phyloP scores from a whole-genome alignment of 2,113 vertebrate species.

The Hirundichthys speculiger region DNA sequence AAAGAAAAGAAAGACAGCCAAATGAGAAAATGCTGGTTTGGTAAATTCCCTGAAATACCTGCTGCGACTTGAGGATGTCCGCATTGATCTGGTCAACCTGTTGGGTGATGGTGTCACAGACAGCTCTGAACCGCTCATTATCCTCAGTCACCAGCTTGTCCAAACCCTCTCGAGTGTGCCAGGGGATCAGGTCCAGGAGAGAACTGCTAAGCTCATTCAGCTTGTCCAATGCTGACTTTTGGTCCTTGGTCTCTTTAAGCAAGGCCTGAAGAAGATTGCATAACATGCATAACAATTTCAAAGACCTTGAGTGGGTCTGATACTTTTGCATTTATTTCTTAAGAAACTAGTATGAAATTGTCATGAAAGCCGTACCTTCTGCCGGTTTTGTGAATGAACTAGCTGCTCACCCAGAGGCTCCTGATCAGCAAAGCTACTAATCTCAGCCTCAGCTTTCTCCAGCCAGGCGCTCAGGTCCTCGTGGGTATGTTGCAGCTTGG shows the following conservation, averaged over 20 bases:
- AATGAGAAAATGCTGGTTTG: neutral
- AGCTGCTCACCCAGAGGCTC: slow-evolving; percentile 83
- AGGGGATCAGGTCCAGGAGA: slow-evolving; percentile 93
- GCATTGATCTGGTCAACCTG: slow-evolving; percentile 92
- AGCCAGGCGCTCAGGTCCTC: slow-evolving; percentile 89
- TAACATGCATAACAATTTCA: neutral
- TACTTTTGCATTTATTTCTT: neutral
- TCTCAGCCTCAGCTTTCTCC: slow-evolving; percentile 84
- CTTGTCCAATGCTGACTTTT: slow-evolving; percentile 85
- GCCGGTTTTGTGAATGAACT: slow-evolving; percentile 83
- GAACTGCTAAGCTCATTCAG: slow-evolving; percentile 91
- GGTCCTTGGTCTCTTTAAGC: slow-evolving; percentile 85
- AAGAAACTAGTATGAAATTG: neutral
- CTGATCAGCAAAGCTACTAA: slow-evolving; percentile 81
- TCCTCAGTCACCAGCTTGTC: slow-evolving; percentile 91
- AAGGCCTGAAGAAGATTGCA: slow-evolving; percentile 79
- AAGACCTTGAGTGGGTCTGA: neutral
- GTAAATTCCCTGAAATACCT: slow-evolving; percentile 80
- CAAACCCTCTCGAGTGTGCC: slow-evolving; percentile 92
- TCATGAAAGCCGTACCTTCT: slow-evolving; percentile 81
- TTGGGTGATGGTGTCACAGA: slow-evolving; percentile 84
- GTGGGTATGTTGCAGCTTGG: slow-evolving; percentile 82
- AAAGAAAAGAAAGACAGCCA: neutral
- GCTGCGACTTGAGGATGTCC: slow-evolving; percentile 89
- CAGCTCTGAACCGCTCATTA: slow-evolving; percentile 88